Conservation (phyloP, 2,113 vertebrate genomes). For the Hydropotes inermis region DNA sequence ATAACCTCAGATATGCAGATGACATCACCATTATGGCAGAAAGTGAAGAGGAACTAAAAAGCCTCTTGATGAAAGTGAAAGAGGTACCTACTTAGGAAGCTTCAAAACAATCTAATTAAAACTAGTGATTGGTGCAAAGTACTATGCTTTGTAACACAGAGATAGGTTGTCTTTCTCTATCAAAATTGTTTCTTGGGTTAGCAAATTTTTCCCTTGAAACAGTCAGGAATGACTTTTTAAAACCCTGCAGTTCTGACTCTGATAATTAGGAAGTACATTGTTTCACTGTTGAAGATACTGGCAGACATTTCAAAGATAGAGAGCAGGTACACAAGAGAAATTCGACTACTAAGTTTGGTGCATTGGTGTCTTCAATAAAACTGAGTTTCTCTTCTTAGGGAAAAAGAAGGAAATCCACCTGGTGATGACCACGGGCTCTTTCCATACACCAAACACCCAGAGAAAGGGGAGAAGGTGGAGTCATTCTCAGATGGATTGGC, state of each 20-base stretch:
- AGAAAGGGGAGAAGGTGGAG: not conserved
- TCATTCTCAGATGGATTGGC: not conserved
- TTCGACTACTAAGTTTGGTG: not conserved
- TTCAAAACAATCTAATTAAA: not conserved
- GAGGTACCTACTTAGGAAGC: not conserved
- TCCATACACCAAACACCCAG: not conserved
- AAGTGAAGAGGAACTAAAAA: too few relatives aligned
- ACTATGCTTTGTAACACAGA: not conserved
- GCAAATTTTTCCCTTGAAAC: not conserved
- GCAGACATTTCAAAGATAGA: not conserved
- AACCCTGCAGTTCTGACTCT: not conserved
- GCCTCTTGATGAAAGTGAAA: too few relatives aligned
- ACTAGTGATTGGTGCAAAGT: not conserved
- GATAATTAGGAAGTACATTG: not conserved
- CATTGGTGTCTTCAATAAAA: not conserved
- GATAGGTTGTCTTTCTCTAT: not conserved
- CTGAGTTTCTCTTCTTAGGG: not conserved
- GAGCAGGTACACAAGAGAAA: not conserved
- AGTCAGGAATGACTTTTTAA: not conserved
- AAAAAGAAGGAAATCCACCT: not conserved
- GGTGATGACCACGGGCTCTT: not conserved
- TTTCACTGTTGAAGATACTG: not conserved
- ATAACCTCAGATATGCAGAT: too few relatives aligned
- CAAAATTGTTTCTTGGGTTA: not conserved
- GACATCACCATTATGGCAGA: too few relatives aligned